phyloP scores from a whole-genome alignment of 2,888 invertebrate genomes.

The Leistus spinibarbis region DNA sequence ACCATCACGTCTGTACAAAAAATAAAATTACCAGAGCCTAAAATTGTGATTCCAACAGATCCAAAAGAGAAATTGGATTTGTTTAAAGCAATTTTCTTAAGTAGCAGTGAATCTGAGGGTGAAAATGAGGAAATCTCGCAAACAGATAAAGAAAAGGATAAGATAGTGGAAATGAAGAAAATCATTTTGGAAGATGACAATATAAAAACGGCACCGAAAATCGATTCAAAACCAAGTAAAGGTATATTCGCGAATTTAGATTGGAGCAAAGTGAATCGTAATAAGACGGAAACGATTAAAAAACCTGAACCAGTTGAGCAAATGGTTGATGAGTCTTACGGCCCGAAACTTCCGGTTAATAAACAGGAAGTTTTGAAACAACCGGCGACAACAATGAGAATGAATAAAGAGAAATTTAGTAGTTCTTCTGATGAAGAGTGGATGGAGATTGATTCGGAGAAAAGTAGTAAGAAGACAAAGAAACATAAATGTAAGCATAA shows the following conservation, averaged over 20 bases:
- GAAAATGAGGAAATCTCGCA: conserved; percentile 52
- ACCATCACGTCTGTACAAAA: not conserved
- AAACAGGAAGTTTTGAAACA: conserved; percentile 41
- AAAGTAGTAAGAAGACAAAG: conserved; percentile 46
- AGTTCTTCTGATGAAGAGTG: conserved; percentile 59
- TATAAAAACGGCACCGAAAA: conserved; percentile 42
- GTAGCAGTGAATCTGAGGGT: conserved; percentile 74
- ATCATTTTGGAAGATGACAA: conserved; percentile 47
- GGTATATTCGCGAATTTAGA: conserved; percentile 39
- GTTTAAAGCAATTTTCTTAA: conserved; percentile 88
- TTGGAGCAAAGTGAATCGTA: conserved; percentile 29
- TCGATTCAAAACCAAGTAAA: conserved; percentile 11
- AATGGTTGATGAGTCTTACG: conserved; percentile 57
- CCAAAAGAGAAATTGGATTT: conserved; percentile 73
- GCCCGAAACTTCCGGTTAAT: conserved; percentile 62
- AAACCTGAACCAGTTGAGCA: conserved; percentile 17
- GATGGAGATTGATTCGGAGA: conserved; percentile 58
- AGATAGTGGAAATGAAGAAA: conserved; percentile 36
- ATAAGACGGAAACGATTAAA: conserved; percentile 48
- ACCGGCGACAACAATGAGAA: conserved; percentile 45
- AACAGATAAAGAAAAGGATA: conserved; percentile 45
- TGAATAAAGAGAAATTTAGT: conserved; percentile 25
- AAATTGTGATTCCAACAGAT: conserved; percentile 47
- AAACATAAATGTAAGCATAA: conserved; percentile 57
- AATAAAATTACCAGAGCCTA: conserved; percentile 12